Evolutionary conservation across 2,888 invertebrate genomes (phyloP).

Genomic region (Cataglyphis altisquamis): DNA sequence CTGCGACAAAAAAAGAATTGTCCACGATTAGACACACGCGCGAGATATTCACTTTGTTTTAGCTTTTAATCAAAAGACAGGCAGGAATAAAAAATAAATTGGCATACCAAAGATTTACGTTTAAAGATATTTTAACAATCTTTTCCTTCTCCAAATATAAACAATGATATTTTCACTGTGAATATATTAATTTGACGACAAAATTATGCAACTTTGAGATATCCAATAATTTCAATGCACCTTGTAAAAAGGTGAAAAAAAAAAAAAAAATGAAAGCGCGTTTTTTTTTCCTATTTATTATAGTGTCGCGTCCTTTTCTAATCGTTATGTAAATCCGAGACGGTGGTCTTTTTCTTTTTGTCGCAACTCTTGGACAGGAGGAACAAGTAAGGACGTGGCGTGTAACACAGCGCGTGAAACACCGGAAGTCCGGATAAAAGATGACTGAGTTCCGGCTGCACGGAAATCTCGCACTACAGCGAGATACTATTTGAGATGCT

Average conservation of each 20-base stretch:
- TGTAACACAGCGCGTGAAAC: constrained; percentile 32
- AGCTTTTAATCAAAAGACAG: neutral
- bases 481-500: constrained; percentile 7
- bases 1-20: constrained; percentile 87
- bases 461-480: constrained; percentile 29
- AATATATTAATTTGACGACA: neutral
- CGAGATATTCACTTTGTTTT: neutral
- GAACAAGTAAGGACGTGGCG: neutral
- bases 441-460: constrained; percentile 26
- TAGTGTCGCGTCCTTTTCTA: neutral
- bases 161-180: constrained; percentile 1
- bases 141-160: neutral
- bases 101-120: neutral
- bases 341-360: neutral
- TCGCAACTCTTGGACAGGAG: neutral
- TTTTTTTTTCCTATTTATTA: neutral
- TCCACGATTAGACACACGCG: neutral
- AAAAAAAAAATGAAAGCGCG: neutral
- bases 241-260: neutral
- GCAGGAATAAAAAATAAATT: neutral
- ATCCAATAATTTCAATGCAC: constrained; percentile 11
- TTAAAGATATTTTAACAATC: neutral
- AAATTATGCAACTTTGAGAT: constrained; percentile 13
- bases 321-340: neutral
- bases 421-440: constrained; percentile 56